Evolutionary conservation across 2,888 invertebrate species (phyloP), one percentile per base, ranked within the genome.

Genomic region (Leuctra nigra): DNA sequence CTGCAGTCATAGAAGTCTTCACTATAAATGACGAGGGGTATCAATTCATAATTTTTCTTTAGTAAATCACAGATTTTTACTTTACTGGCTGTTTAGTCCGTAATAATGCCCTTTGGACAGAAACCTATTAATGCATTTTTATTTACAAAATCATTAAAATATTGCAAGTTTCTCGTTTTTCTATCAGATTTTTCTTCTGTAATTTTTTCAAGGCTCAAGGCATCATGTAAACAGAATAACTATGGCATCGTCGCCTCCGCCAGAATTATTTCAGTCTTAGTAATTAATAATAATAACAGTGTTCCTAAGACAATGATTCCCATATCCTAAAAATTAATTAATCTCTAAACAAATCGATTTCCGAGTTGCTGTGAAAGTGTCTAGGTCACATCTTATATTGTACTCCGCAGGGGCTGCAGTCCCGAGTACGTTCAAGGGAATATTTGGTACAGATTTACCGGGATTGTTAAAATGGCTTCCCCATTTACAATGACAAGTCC

Each of bases 101-200:
- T 44, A 44, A 23, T 44, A 7, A 50, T 50, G 50, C 50, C 50
- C 44, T 44, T 44, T 11, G 44, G 44, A 23, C 44, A 44, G 20
- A 35, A 35, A 50, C 33, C 44, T 33, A 33, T 3, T 13, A 20
- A 33, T 50, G 33, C 25, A 48, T 25, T 29, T 25, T 44, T 50
- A 50, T 35, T 35, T 35, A 50, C 35, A 35, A 50, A 33, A 35
- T 33, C 6, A 50, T 50, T 29, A 14, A 35, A 50, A 50, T 50
- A 50, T 50, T 50, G 50, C 50, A 50, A 50, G 22, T 33, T 50
- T 33, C 13, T 13, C 11, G 20, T 50, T 47, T 13, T 20, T 39
- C 16, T 20, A 23, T 20, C 44, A 44, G 23, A 44, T 20, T 44
- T 44, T 44, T 44, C 20, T 44, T 44, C 23, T 44, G 22, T 23